Conservation (phyloP, 1,140 invertebrate genomes). For the Heterodera carotae region DNA sequence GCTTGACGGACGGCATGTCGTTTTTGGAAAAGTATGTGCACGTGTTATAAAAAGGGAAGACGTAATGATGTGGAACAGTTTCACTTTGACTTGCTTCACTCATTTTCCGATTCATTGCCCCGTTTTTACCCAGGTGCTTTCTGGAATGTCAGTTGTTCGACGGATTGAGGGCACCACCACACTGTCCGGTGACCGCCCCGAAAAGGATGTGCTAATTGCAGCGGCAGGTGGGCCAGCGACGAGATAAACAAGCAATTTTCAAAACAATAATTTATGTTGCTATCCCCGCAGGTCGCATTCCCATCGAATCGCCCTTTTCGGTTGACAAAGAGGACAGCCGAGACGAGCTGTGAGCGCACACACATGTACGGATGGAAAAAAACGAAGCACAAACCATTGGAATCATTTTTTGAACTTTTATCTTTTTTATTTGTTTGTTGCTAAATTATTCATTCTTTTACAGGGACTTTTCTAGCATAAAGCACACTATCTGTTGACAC, state of each 20-base stretch:
- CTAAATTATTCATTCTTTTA: too few species aligned
- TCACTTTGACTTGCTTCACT: too few species aligned
- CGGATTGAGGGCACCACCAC: conserved; percentile 66
- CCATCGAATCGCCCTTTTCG: conserved; percentile 65
- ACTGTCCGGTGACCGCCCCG: conserved; percentile 64
- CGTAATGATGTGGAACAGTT: neutral
- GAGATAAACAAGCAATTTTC: neutral
- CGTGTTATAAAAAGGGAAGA: conserved; percentile 12
- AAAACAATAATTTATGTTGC: neutral
- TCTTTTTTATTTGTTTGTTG: too few species aligned
- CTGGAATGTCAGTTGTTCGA: conserved; percentile 69
- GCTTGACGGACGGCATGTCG: conserved; percentile 88
- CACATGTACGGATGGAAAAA: too few species aligned
- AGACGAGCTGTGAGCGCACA: conserved; percentile 37
- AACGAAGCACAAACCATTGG: too few species aligned
- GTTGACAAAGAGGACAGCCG: conserved; percentile 64
- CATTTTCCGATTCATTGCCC: too few species aligned
- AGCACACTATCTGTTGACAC: too few species aligned
- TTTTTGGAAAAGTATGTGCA: conserved; percentile 89
- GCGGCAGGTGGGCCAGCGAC: conserved; percentile 34
- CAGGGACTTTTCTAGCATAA: too few species aligned
- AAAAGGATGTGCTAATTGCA: conserved; percentile 66
- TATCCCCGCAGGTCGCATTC: conserved; percentile 56
- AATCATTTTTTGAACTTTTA: too few species aligned
- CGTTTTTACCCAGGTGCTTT: conserved; percentile 76